Evolutionary conservation across 2,113 vertebrate genomes (phyloP).

Genomic region (Eurypyga helias): DNA sequence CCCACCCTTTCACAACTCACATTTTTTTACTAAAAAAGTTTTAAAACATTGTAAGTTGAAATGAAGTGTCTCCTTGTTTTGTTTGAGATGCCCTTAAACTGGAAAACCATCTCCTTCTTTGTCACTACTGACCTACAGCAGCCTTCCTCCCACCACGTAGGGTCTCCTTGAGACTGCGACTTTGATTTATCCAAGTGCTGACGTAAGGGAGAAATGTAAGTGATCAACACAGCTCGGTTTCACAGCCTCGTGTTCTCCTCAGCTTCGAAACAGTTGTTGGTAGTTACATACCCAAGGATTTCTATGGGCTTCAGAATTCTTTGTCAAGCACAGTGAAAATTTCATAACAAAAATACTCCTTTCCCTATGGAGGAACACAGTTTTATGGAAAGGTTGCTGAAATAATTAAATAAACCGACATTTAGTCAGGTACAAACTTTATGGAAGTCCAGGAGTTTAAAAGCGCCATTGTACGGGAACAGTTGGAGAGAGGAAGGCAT

Average conservation of each 20-base stretch:
- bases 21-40: not conserved
- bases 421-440: not conserved
- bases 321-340: not conserved
- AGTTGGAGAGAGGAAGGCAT: not conserved
- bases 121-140: not conserved
- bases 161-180: not conserved
- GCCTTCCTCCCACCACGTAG: not conserved
- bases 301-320: not conserved
- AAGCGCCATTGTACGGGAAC: not conserved
- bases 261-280: not conserved
- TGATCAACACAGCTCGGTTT: not conserved
- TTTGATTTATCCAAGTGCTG: not conserved
- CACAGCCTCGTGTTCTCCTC: not conserved
- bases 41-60: not conserved
- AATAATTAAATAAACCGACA: not conserved
- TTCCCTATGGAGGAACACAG: not conserved
- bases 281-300: not conserved
- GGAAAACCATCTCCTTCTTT: not conserved
- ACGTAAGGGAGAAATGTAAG: not conserved
- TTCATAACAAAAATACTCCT: not conserved
- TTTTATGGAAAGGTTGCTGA: not conserved
- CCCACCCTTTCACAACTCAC: not conserved
- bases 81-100: not conserved
- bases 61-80: not conserved
- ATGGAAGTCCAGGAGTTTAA: not conserved